Evolutionary conservation across 2,797 vertebrate species (phyloP).

Genomic region (Morelia viridis): DNA sequence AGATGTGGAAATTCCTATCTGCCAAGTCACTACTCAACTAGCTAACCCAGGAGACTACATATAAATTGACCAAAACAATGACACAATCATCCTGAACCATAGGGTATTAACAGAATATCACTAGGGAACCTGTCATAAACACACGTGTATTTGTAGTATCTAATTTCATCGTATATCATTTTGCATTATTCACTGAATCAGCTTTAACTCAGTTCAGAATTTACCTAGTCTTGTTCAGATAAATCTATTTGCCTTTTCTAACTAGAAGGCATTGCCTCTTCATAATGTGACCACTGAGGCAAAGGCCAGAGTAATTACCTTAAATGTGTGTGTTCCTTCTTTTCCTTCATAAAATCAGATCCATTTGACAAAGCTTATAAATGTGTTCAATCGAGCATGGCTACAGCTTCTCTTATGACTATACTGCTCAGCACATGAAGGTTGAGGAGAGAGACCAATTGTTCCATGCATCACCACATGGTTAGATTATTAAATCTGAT

Average conservation of each 20-base stretch:
- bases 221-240: not conserved
- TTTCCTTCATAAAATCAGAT: not conserved
- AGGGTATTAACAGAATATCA: not conserved
- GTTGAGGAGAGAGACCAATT: not conserved
- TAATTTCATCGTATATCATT: not conserved
- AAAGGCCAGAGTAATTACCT: not conserved
- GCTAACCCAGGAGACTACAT: not conserved
- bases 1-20: not conserved
- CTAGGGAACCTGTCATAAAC: not conserved
- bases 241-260: not conserved
- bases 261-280: not conserved
- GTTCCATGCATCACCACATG: not conserved
- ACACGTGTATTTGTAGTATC: not conserved
- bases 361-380: not conserved
- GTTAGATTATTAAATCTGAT: not conserved
- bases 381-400: not conserved
- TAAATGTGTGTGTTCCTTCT: not conserved
- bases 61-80: not conserved
- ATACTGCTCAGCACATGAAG: not conserved
- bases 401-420: not conserved
- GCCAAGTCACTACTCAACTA: not conserved
- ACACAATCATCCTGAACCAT: not conserved
- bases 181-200: not conserved
- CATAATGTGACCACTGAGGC: not conserved
- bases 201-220: not conserved